Evolutionary conservation across 2,888 invertebrate species (phyloP), one percentile per base, ranked within the genome.

Genomic region (Drosophila birchii): DNA sequence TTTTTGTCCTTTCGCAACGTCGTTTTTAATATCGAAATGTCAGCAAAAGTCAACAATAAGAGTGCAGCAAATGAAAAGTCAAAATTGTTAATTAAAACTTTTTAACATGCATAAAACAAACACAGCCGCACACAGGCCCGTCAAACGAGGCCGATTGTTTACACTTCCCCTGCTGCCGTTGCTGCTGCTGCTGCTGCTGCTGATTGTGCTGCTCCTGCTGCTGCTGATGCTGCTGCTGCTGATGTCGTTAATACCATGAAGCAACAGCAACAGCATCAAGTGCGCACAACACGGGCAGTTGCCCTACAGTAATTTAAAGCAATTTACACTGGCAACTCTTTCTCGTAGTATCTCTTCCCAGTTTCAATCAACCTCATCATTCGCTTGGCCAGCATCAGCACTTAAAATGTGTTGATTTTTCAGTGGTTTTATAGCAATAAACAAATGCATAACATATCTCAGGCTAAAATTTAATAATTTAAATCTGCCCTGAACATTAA

Each of bases 11-110:
- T 73, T 34, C 43, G 49, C 61, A 38, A 36, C 38, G 49, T 61
- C 61, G 61, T 67, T 86, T 76, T 83, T 79, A 78, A 78, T 78
- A 76, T 75, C 71, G 78, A 75, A 81, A 68, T 78, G 78, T 86
- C 88, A 83, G 81, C 81, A 74, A 80, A 83, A 88, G 80, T 88
- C 88, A 86, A 83, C 80, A 83, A 72, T 73, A 68, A 77, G 75
- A 73, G 74, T 57, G 59, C 60, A 60, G 70, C 71, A 81, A 85
- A 71, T 79, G 75, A 79, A 81, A 86, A 88, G 88, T 88, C 84
- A 77, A 88, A 86, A 88, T 81, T 81, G 84, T 86, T 86, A 88
- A 86, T 86, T 86, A 86, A 86, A 84, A 88, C 81, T 86, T 86
- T 86, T 86, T 76, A 86, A 86, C 86, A 86, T 78, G 77, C 77